Conservation (phyloP, 2,888 invertebrate genomes). For the Hydroisotoma schaefferi region DNA sequence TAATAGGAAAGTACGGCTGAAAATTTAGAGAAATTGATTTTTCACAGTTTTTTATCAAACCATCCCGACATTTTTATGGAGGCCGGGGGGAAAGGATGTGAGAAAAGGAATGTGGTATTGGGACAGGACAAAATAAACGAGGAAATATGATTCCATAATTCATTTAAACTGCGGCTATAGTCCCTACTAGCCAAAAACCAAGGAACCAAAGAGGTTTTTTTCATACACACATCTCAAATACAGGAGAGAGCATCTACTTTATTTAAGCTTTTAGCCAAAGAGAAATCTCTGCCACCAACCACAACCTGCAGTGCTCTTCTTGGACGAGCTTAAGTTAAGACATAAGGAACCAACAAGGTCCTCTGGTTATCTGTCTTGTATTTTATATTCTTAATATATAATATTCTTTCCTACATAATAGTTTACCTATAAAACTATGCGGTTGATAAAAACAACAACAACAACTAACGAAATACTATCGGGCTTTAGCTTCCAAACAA, state of each 20-base stretch:
- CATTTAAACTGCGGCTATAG: slow-evolving; percentile 21
- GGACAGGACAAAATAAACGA: slow-evolving; percentile 22
- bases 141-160: slow-evolving; percentile 40
- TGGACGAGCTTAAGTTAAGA: too few relatives aligned
- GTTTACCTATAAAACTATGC: too few relatives aligned
- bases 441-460: too few relatives aligned
- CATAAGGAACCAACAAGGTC: too few relatives aligned
- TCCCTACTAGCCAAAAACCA: background rate
- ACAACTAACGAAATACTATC: too few relatives aligned
- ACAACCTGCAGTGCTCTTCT: too few relatives aligned
- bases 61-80: slow-evolving; percentile 9
- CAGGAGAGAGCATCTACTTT: background rate
- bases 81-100: slow-evolving; percentile 12
- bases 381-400: too few relatives aligned
- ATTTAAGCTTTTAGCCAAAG: background rate
- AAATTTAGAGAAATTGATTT: slow-evolving; percentile 9
- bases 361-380: too few relatives aligned
- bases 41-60: slow-evolving; percentile 11
- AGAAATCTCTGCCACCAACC: too few relatives aligned
- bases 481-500: too few relatives aligned
- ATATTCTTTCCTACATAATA: too few relatives aligned
- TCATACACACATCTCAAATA: background rate
- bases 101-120: slow-evolving; percentile 15
- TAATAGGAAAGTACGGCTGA: too few relatives aligned
- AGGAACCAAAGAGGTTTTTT: background rate